A percentile compares a stretch with the other conserved stretches of the same genome.
Evolutionary conservation across 2,888 invertebrate genomes (phyloP).

Genomic region (Drosophila gaucha): DNA sequence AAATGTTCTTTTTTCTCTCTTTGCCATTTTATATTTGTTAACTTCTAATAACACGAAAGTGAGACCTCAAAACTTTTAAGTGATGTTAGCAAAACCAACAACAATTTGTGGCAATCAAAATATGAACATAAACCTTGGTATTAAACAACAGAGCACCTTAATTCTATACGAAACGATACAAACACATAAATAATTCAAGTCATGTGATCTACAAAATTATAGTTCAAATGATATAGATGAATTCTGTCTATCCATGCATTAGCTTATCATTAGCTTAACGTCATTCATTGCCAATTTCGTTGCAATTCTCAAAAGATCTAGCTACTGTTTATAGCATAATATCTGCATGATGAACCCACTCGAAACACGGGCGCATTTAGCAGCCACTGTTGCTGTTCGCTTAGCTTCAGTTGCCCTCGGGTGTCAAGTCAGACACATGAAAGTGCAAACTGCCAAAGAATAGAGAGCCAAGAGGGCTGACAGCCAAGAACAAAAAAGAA

Average conservation of each 20-base stretch:
- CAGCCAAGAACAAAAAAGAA: constrained; percentile 5
- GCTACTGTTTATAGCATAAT: background rate
- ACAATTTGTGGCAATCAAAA: constrained; percentile 20
- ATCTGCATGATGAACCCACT: constrained; percentile 5
- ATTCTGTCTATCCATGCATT: constrained; percentile 1
- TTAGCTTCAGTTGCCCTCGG: constrained; percentile 12
- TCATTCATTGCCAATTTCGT: background rate
- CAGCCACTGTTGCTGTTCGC: constrained; percentile 4
- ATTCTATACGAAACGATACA: background rate
- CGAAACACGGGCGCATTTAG: constrained; percentile 4
- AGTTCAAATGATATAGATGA: background rate
- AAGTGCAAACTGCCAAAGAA: constrained; percentile 39
- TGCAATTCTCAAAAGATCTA: background rate
- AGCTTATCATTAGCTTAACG: constrained; percentile 3
- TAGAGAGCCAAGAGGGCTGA: constrained; percentile 6
- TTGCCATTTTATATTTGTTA: constrained; percentile 19
- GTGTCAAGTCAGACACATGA: constrained; percentile 30
- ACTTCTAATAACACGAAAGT: constrained; percentile 45
- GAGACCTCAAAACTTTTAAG: constrained; percentile 62
- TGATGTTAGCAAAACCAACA: constrained; percentile 60
- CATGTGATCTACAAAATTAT: background rate
- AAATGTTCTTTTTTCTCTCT: constrained; percentile 49
- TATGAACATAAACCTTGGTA: background rate
- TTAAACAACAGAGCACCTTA: background rate
- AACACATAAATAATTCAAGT: background rate